Percentiles rank a stretch among this genome's conserved stretches.
Conservation (phyloP, 2,113 vertebrate species). For the Morone saxatilis region DNA sequence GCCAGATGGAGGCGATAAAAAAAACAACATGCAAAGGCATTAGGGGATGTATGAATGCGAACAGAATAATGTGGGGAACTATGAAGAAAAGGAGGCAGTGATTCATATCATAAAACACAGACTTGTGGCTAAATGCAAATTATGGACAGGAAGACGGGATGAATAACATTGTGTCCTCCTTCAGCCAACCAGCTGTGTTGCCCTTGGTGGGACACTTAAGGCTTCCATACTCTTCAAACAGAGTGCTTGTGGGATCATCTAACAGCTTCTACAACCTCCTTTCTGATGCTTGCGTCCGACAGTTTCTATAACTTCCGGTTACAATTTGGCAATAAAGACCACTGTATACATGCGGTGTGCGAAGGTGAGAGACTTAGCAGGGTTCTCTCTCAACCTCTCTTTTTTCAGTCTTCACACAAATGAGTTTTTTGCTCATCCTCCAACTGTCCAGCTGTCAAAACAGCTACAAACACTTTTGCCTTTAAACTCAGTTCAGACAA, state of each 20-base stretch:
- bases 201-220: neutral
- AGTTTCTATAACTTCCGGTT: neutral
- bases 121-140: neutral
- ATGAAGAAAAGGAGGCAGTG: neutral
- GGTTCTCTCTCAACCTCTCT: neutral
- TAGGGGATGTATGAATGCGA: neutral
- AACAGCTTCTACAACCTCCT: neutral
- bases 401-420: neutral
- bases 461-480: neutral
- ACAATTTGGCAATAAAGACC: neutral
- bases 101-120: constrained; percentile 3
- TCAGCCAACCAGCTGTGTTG: constrained; percentile 7
- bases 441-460: neutral
- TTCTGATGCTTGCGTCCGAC: neutral
- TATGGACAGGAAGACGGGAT: neutral
- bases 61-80: constrained; percentile 13
- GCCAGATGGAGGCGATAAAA: constrained; percentile 38
- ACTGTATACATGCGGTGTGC: neutral
- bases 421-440: too few species aligned
- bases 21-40: constrained; percentile 2
- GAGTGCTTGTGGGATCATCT: neutral
- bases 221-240: neutral
- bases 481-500: too few species aligned
- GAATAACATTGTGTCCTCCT: neutral
- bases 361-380: neutral